Evolutionary conservation across 1,140 invertebrate genomes (phyloP).

Genomic region (Campodea augens): DNA sequence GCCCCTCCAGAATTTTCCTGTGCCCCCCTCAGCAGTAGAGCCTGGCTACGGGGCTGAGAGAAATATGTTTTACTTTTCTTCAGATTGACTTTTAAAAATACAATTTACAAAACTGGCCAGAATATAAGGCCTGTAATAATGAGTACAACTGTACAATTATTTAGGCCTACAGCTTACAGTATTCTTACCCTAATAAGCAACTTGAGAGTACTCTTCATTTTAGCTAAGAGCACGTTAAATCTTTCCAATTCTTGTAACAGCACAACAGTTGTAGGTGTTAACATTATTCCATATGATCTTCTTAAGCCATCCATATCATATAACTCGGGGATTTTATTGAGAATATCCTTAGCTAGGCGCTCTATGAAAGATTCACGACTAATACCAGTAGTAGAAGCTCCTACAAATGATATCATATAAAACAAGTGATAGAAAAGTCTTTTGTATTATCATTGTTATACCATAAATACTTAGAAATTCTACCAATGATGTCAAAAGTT

Average conservation of each 20-base stretch:
- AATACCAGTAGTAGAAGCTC: conserved; percentile 32
- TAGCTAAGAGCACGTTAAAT: conserved; percentile 57
- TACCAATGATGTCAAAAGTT: not conserved
- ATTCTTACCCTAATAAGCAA: conserved; percentile 44
- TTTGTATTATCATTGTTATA: too few species aligned
- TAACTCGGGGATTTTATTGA: conserved; percentile 43
- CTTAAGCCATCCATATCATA: conserved; percentile 60
- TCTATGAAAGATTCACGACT: conserved; percentile 65
- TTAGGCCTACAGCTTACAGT: too few species aligned
- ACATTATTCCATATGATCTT: conserved; percentile 48
- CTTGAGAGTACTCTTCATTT: conserved; percentile 46
- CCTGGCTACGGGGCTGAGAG: too few species aligned
- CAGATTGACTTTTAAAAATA: too few species aligned
- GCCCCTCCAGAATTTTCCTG: too few species aligned
- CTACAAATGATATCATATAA: conserved; percentile 17
- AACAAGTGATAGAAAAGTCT: conserved; percentile 6
- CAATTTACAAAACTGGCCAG: too few species aligned
- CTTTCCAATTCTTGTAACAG: conserved; percentile 72
- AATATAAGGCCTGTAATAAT: too few species aligned
- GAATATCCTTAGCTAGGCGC: conserved; percentile 45
- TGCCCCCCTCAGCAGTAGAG: too few species aligned
- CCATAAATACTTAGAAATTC: too few species aligned
- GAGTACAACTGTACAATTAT: too few species aligned
- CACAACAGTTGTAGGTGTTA: conserved; percentile 64
- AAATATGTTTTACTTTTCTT: too few species aligned